Percentiles rank a stretch among this genome's conserved stretches.
Conservation (phyloP, 2,888 invertebrate genomes). For the Podabrus alpinus region DNA sequence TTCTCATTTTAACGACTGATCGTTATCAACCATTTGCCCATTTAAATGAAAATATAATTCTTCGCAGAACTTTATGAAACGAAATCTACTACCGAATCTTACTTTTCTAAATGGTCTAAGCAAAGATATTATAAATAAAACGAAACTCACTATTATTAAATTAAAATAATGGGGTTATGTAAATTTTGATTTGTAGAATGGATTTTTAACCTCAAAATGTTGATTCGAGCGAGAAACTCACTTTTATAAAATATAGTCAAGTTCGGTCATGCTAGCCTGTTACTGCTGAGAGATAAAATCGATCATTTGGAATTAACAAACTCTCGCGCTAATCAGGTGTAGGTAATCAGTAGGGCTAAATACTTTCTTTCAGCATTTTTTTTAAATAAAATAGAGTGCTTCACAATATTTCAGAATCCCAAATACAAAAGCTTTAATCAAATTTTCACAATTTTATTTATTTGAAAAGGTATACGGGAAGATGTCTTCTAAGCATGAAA, state of each 20-base stretch:
- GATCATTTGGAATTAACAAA: not conserved
- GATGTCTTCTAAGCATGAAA: too few relatives aligned
- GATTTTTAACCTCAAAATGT: not conserved
- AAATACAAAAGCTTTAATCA: too few relatives aligned
- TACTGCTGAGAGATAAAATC: not conserved
- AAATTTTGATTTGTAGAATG: not conserved
- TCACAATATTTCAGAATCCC: not conserved
- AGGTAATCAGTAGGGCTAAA: not conserved
- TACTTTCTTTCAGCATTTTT: not conserved
- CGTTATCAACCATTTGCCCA: slow-evolving; percentile 46
- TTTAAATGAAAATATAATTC: slow-evolving; percentile 45
- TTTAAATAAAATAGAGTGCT: not conserved
- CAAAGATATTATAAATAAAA: not conserved
- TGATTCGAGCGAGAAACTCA: not conserved
- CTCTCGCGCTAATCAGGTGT: not conserved
- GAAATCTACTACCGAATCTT: slow-evolving; percentile 5
- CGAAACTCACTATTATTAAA: not conserved
- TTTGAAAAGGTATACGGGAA: too few relatives aligned
- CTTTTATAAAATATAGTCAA: not conserved
- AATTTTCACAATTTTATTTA: too few relatives aligned
- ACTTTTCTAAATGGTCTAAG: slow-evolving; percentile 3
- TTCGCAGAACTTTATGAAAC: slow-evolving; percentile 21
- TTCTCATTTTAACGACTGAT: slow-evolving; percentile 50
- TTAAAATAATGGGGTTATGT: not conserved
- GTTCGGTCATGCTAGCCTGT: not conserved